Evolutionary conservation across 2,888 invertebrate species (phyloP).

Genomic region (Drosophila antonietae): DNA sequence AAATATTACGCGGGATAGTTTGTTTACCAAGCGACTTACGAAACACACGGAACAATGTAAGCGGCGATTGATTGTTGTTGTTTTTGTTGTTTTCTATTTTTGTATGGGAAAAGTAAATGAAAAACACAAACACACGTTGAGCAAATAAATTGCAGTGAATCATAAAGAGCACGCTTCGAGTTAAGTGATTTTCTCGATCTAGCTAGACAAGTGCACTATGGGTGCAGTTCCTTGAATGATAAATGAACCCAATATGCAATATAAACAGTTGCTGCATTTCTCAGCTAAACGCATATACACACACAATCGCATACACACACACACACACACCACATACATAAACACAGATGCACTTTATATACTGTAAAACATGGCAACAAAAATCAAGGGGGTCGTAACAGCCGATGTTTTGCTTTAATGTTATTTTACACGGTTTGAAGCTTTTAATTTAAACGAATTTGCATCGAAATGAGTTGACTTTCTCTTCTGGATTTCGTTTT

Average conservation of each 20-base stretch:
- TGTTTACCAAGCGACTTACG: constrained; percentile 32
- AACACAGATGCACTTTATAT: neutral
- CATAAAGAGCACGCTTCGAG: neutral
- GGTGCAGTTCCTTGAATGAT: constrained; percentile 14
- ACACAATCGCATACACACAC: neutral
- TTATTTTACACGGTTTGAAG: constrained; percentile 20
- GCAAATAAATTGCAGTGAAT: constrained; percentile 25
- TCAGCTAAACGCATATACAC: constrained; percentile 29
- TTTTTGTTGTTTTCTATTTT: neutral
- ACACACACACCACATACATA: neutral
- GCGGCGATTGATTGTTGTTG: constrained; percentile 14
- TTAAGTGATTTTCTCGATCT: constrained; percentile 14
- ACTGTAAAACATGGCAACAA: neutral
- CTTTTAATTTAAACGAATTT: constrained; percentile 10
- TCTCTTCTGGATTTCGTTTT: constrained; percentile 40
- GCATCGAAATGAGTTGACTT: constrained; percentile 30
- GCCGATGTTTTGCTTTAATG: constrained; percentile 3
- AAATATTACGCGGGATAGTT: constrained; percentile 9
- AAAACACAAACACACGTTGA: constrained; percentile 15
- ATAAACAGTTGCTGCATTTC: constrained; percentile 56
- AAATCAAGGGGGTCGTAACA: constrained; percentile 9
- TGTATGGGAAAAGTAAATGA: constrained; percentile 26
- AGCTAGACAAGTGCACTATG: constrained; percentile 11
- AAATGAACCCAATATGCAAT: constrained; percentile 49
- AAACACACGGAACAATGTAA: constrained; percentile 18